A percentile compares a stretch with the other conserved stretches of the same genome.
Conservation (phyloP, 2,797 vertebrate species). For the Siniperca undulata region DNA sequence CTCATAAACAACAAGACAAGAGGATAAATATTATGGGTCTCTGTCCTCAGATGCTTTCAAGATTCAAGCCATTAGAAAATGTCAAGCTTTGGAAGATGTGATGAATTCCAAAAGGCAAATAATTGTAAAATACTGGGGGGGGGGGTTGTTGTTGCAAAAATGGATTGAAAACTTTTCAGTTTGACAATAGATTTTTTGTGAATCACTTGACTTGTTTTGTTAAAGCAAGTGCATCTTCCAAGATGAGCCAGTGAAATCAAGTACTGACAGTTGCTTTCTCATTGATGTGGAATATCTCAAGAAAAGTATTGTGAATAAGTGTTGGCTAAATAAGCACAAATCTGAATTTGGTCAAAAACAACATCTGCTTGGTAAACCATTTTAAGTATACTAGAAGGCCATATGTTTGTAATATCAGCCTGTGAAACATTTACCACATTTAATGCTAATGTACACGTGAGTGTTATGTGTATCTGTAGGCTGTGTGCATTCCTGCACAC, state of each 20-base stretch:
- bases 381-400: neutral
- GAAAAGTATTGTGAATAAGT: neutral
- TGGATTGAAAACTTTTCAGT: slow-evolving; percentile 4
- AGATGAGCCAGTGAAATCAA: slow-evolving; percentile 29
- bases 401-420: neutral
- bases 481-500: slow-evolving; percentile 29
- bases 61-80: slow-evolving; percentile 25
- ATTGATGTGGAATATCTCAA: neutral
- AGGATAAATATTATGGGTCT: slow-evolving; percentile 59
- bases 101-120: slow-evolving; percentile 30
- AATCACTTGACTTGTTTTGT: slow-evolving; percentile 40
- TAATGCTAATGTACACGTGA: neutral
- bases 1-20: slow-evolving; percentile 58
- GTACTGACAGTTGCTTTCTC: slow-evolving; percentile 10
- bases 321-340: neutral
- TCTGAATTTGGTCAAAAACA: neutral
- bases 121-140: too few relatives aligned
- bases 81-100: slow-evolving; percentile 22
- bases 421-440: neutral
- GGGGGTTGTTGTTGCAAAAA: neutral
- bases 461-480: slow-evolving; percentile 9
- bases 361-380: slow-evolving; percentile 5
- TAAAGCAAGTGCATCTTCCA: slow-evolving; percentile 37
- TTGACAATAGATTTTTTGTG: slow-evolving; percentile 27
- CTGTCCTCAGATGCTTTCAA: slow-evolving; percentile 28